Evolutionary conservation across 2,113 vertebrate species (phyloP).

Genomic region (Tricholaema leucomelas): DNA sequence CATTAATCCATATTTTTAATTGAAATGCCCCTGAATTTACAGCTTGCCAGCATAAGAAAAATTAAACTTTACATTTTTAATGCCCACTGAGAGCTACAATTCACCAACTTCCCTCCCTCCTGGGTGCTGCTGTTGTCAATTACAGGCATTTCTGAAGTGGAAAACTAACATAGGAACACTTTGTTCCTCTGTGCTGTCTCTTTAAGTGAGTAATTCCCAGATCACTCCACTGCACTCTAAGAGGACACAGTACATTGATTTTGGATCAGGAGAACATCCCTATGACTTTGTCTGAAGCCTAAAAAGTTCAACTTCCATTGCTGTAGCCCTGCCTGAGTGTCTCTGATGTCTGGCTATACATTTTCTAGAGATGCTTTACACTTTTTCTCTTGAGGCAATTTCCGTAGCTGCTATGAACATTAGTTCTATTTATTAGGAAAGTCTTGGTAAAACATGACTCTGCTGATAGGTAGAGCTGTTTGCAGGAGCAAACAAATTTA

Average conservation of each 20-base stretch:
- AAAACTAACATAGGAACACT: not conserved
- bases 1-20: not conserved
- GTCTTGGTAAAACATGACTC: not conserved
- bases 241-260: not conserved
- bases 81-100: not conserved
- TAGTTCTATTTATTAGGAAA: not conserved
- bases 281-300: not conserved
- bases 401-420: not conserved
- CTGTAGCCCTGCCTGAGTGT: not conserved
- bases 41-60: slow-evolving; percentile 1
- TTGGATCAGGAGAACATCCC: not conserved
- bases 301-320: not conserved
- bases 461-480: not conserved
- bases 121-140: not conserved
- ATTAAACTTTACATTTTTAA: not conserved
- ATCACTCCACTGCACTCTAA: not conserved
- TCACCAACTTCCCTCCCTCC: not conserved
- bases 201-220: slow-evolving; percentile 3
- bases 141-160: not conserved
- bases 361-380: not conserved
- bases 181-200: not conserved
- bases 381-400: not conserved
- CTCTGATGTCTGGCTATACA: not conserved
- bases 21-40: not conserved
- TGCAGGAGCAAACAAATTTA: not conserved